Conservation (phyloP, 1,140 invertebrate species). For the Babylonia areolata region DNA sequence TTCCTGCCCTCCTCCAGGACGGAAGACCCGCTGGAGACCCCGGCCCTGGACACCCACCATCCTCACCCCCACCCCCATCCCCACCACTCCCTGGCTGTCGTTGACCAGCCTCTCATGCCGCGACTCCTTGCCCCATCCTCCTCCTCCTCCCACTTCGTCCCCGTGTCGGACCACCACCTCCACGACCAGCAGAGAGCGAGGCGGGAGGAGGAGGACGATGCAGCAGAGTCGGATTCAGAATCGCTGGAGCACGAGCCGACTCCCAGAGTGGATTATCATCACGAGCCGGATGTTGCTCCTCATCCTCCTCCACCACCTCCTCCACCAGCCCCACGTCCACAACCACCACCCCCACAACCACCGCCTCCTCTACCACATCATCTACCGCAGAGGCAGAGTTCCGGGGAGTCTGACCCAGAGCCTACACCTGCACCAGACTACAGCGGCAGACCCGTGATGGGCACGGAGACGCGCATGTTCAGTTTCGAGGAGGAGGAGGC, state of each 20-base stretch:
- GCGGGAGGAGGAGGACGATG: no score
- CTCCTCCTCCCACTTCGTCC: no score
- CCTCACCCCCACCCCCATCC: neutral
- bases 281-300: neutral
- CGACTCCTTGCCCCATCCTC: no score
- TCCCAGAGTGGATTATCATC: neutral
- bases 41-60: neutral
- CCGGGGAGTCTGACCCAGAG: neutral
- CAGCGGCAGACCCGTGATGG: neutral
- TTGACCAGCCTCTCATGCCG: no score
- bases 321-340: neutral
- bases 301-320: neutral
- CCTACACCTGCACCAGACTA: slow-evolving; percentile 10
- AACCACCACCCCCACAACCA: no score
- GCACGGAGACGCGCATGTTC: neutral
- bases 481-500: neutral
- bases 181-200: no score
- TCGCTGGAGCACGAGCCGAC: neutral
- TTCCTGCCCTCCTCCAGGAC: neutral
- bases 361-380: neutral
- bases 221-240: no score
- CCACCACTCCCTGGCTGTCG: no score
- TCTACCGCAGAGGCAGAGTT: neutral
- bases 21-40: neutral
- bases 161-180: no score